Conservation (phyloP, 2,888 invertebrate species). For the Acleris sparsana region DNA sequence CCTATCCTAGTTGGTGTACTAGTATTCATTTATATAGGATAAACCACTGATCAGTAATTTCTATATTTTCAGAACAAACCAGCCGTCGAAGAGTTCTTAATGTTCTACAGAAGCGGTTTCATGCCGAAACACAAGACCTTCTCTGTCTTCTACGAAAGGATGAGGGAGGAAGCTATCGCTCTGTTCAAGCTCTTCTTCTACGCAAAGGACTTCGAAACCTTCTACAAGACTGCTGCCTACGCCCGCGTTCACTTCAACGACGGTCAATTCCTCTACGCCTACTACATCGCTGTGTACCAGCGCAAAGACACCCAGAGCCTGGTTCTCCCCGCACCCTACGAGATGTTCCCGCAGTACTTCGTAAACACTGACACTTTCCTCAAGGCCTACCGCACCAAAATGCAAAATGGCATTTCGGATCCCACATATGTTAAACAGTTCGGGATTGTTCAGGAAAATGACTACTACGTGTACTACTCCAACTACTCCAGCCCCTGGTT, state of each 20-base stretch:
- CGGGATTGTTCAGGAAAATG: slow-evolving; percentile 67
- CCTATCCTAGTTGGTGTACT: not conserved
- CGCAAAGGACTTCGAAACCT: slow-evolving; percentile 84
- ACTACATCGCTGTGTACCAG: slow-evolving; percentile 84
- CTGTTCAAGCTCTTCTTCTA: slow-evolving; percentile 84
- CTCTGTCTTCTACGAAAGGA: slow-evolving; percentile 74
- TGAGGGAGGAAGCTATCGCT: slow-evolving; percentile 75
- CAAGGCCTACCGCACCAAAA: slow-evolving; percentile 69
- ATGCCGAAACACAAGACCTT: slow-evolving; percentile 76
- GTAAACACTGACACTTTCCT: slow-evolving; percentile 82
- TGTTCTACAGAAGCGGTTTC: slow-evolving; percentile 68
- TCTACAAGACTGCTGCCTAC: slow-evolving; percentile 83
- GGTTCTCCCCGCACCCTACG: slow-evolving; percentile 86
- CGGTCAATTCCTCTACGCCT: slow-evolving; percentile 84
- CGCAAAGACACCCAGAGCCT: slow-evolving; percentile 83
- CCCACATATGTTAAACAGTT: slow-evolving; percentile 59
- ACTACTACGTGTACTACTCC: slow-evolving; percentile 77
- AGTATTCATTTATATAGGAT: too few species aligned
- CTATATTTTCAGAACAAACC: slow-evolving; percentile 62
- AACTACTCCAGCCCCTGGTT: slow-evolving; percentile 82
- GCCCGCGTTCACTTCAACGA: slow-evolving; percentile 84
- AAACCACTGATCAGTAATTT: not conserved
- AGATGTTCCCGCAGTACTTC: slow-evolving; percentile 86
- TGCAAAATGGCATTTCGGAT: slow-evolving; percentile 58
- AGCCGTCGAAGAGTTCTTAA: slow-evolving; percentile 71